A percentile compares a stretch with the other conserved stretches of the same genome.
These are phyloP conservation scores for Apaloderma vittatum DNA, from an alignment of 2,113 vertebrate genomes.

Conservation along the genomic window DNA sequence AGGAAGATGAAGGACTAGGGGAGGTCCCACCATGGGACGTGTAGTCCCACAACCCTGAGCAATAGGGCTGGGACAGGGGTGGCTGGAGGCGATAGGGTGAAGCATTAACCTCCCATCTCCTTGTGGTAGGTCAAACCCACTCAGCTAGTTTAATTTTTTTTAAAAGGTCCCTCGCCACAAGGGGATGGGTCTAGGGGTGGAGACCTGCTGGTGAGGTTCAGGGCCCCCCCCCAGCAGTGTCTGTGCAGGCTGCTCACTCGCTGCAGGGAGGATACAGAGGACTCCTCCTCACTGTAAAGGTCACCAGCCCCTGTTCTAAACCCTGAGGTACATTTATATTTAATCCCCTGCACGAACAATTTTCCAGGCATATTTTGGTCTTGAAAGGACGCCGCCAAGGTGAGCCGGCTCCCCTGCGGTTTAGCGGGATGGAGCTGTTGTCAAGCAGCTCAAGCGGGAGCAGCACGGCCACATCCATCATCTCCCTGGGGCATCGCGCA, in stretches of 20 bases:
- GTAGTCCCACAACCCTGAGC: not conserved
- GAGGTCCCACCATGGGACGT: accelerated
- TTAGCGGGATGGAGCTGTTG: slow-evolving; percentile 11
- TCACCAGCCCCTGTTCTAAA: not conserved
- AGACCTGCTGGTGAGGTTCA: not conserved
- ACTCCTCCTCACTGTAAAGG: not conserved
- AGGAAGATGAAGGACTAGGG: not conserved
- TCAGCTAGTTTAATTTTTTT: not conserved
- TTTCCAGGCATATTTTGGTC: slow-evolving; percentile 43
- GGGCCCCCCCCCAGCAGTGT: not conserved
- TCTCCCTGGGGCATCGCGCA: not conserved
- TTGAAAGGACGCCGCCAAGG: slow-evolving; percentile 47
- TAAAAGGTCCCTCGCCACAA: accelerated
- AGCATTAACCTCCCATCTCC: not conserved
- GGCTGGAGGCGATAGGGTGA: not conserved
- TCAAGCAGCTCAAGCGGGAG: not conserved
- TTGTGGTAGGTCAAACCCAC: not conserved
- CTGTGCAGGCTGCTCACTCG: not conserved
- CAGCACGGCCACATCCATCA: not conserved
- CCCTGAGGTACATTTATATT: not conserved
- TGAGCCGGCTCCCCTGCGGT: slow-evolving; percentile 32
- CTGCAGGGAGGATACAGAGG: not conserved
- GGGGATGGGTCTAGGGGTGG: not conserved
- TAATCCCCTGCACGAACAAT: not conserved
- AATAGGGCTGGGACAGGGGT: not conserved